Evolutionary conservation across 2,113 vertebrate species (phyloP), one percentile per base, ranked within the genome.

Genomic region (Drymodes brunneopygia): DNA sequence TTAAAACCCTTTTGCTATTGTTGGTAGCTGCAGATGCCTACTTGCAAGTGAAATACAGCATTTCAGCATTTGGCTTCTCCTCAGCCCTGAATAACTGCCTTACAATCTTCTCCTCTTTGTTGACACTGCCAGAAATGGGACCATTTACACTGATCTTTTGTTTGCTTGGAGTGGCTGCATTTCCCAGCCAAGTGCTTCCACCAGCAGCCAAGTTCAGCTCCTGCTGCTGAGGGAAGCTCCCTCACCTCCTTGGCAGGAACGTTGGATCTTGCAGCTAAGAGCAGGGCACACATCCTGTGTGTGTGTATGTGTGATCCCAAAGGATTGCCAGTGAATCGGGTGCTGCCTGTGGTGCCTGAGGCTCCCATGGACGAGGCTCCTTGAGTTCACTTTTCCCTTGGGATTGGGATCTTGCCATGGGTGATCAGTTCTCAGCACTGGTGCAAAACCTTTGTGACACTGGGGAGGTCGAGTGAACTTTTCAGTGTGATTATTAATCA

Each of bases 301-400:
- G 29, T 10, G 40, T 33, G 51, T n/a, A n/a, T n/a, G n/a, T 33
- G 42, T 7, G 78, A 75, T 47, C 48, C 61, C 70, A 23, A 23
- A 36, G 53, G 44, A 14, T 13, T 14, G 3, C 19, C 31, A 1
- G 40, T 2, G 47, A 29, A 11, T 20, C 69, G 19, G 38, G 47
- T 0, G 7, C 53, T 79, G 56, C 42, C 42, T 12, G 20, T 23
- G 40, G 8, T 72, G 54, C 29, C n/a, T 13, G 53, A 23, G 60
- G 61, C 25, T 56, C 17, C 6, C 3, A 0, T 0, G 0, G 44
- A 6, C 22, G 3, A 1, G 28, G 47, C 54, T 66, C 0, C 64
- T 60, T 60, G 65, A 36, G 1, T 20, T 62, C 40, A 7, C 42
- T 38, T 20, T 51, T 51, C 27, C 33, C n/a, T 35, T 51, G 57